Percentiles rank a stretch among this genome's conserved stretches.
Evolutionary conservation across 2,888 invertebrate genomes (phyloP).

Genomic region (Idaea dimidiata): DNA sequence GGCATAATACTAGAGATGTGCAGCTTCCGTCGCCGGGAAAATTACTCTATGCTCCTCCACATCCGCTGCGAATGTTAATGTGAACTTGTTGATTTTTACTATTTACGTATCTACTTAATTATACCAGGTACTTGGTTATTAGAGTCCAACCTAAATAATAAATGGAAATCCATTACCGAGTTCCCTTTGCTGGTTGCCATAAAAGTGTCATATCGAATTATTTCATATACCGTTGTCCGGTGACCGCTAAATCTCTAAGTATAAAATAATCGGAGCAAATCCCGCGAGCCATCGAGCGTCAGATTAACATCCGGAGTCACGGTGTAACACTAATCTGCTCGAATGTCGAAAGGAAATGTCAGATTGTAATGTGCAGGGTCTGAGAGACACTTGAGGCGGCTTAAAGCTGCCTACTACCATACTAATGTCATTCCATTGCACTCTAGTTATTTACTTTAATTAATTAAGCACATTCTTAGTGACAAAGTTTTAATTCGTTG

Average conservation of each 20-base stretch:
- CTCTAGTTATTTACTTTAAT: conserved; percentile 26
- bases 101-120: conserved; percentile 33
- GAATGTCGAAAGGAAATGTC: conserved; percentile 81
- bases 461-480: neutral
- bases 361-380: conserved; percentile 76
- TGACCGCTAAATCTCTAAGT: conserved; percentile 60
- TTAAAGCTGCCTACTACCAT: conserved; percentile 63
- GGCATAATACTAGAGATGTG: conserved; percentile 58
- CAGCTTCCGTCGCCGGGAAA: conserved; percentile 63
- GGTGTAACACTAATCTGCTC: conserved; percentile 78
- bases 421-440: conserved; percentile 45
- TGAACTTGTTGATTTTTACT: neutral
- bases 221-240: conserved; percentile 42
- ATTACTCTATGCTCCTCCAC: conserved; percentile 47
- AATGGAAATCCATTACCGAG: conserved; percentile 20
- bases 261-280: conserved; percentile 69
- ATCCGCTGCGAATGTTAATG: conserved; percentile 39
- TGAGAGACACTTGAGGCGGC: conserved; percentile 62
- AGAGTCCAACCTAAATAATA: conserved; percentile 31
- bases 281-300: conserved; percentile 74
- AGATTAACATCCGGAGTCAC: conserved; percentile 75
- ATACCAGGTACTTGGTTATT: conserved; percentile 36
- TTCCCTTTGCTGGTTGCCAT: neutral
- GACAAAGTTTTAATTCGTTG: neutral
- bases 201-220: conserved; percentile 11